These are phyloP conservation scores for Augiades crinisus DNA, from an alignment of 2,888 invertebrate species.

Conservation along the genomic window DNA sequence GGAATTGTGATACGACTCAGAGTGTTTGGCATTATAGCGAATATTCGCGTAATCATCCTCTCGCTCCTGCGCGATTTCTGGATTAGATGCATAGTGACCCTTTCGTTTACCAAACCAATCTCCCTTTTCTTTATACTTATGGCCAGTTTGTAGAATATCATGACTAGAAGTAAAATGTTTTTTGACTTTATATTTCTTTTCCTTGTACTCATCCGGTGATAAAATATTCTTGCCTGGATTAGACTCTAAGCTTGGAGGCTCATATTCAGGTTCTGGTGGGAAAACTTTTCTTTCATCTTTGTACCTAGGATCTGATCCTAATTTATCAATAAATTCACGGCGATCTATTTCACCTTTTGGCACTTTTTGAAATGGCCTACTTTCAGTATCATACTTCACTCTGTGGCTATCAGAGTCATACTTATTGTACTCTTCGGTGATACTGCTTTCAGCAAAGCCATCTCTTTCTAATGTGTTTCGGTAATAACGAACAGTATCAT, in stretches of 20 bases:
- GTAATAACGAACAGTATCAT: slow-evolving; percentile 81
- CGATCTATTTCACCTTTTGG: slow-evolving; percentile 62
- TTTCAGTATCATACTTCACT: slow-evolving; percentile 68
- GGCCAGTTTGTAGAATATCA: slow-evolving; percentile 64
- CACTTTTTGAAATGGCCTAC: slow-evolving; percentile 58
- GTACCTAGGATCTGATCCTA: slow-evolving; percentile 51
- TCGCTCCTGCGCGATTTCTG: slow-evolving; percentile 80
- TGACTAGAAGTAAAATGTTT: slow-evolving; percentile 75
- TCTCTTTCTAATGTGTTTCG: slow-evolving; percentile 80
- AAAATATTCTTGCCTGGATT: slow-evolving; percentile 79
- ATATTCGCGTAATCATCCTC: slow-evolving; percentile 75
- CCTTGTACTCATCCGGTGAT: slow-evolving; percentile 82
- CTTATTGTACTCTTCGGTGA: slow-evolving; percentile 74
- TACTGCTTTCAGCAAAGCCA: slow-evolving; percentile 75
- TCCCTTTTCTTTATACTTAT: slow-evolving; percentile 71
- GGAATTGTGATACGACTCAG: slow-evolving; percentile 82
- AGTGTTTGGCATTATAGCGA: slow-evolving; percentile 56
- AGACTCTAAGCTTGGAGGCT: slow-evolving; percentile 85
- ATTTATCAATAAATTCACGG: slow-evolving; percentile 60
- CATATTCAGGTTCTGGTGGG: slow-evolving; percentile 79
- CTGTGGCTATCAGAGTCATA: slow-evolving; percentile 71
- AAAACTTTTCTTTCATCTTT: slow-evolving; percentile 58
- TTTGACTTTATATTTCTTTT: slow-evolving; percentile 73
- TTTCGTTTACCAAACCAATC: slow-evolving; percentile 70
- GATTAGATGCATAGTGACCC: slow-evolving; percentile 82